Evolutionary conservation across 2,113 vertebrate genomes (phyloP), one percentile per base, ranked within the genome.

Genomic region (Pygoscelis adeliae): DNA sequence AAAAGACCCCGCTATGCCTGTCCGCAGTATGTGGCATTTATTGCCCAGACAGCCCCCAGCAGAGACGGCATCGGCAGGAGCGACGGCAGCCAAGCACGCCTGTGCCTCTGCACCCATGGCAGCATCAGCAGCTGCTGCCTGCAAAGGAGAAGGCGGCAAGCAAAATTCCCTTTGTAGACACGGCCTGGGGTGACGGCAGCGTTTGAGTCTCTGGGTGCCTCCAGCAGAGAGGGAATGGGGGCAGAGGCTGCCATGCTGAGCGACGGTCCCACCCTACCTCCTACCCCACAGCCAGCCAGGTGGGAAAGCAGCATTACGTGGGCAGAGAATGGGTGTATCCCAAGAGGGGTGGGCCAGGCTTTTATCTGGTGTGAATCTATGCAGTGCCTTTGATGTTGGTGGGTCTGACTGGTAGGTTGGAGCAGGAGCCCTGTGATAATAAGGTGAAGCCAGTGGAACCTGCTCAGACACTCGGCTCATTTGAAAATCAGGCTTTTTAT

Each of bases 371-470:
- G 77, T 58, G 77, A 76, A 96, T 78, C 84, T 82, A 18, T 38
- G 1, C 15, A 4, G 17, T 2, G 15, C 56, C 89, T 97, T 97
- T 97, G 97, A 96, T 89, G 95, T 93, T 11, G 27, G 23, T 59
- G 59, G 42, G 50, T 93, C 79, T 93, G 83, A 63, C 65, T 36
- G 42, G 70, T 67, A 56, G 69, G 73, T 32, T 92, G 74, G 70
- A 89, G 83, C 18, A 14, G 49, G 44, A 96, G 46, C 52, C 32
- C 56, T 8, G 55, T 49, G 87, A 84, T 91, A 87, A 88, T 80
- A 52, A 95, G 50, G 65, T 32, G 93, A 96, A 97, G 89, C 73
- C 80, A 94, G 95, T 91, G 94, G 80, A 96, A 97, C 96, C 93
- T 97, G 96, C 93, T 97, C 78, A 71, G 81, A 94, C 7, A 6